Conservation (phyloP, 2,797 vertebrate genomes). For the Acipenser ruthenus region DNA sequence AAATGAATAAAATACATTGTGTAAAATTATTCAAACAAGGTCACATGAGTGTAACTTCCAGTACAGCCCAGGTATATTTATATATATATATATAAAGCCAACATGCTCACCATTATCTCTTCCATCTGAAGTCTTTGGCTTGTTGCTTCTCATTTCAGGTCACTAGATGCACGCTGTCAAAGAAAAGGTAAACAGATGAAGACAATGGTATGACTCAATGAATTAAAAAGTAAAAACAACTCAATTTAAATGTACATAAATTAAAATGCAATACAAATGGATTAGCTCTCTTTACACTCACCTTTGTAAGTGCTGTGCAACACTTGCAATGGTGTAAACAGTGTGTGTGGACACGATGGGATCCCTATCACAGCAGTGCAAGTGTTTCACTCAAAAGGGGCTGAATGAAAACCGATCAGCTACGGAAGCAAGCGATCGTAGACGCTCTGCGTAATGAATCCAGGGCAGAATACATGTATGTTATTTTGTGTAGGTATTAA, state of each 20-base stretch:
- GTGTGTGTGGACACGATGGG: not conserved
- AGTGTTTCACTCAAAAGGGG: too few relatives aligned
- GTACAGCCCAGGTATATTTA: too few relatives aligned
- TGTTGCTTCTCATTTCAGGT: slow-evolving; percentile 14
- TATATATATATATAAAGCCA: too few relatives aligned
- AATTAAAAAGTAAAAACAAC: too few relatives aligned
- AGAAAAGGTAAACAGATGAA: not conserved
- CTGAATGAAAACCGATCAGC: too few relatives aligned
- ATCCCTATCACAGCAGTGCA: too few relatives aligned
- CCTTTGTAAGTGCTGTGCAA: too few relatives aligned
- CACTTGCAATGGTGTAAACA: not conserved
- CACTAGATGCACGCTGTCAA: slow-evolving; percentile 1
- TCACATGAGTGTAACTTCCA: not conserved
- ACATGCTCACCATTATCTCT: slow-evolving; percentile 29
- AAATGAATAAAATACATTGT: not conserved
- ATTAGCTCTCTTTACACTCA: not conserved
- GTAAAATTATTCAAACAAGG: not conserved
- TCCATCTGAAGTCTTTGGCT: slow-evolving; percentile 30
- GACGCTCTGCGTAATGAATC: too few relatives aligned
- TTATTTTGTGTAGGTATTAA: too few relatives aligned
- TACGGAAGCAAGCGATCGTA: too few relatives aligned
- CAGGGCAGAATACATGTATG: too few relatives aligned
- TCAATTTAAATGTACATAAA: too few relatives aligned
- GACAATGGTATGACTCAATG: not conserved
- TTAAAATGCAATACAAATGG: not conserved